Conservation (phyloP, 2,888 invertebrate species). For the Noctua pronuba region DNA sequence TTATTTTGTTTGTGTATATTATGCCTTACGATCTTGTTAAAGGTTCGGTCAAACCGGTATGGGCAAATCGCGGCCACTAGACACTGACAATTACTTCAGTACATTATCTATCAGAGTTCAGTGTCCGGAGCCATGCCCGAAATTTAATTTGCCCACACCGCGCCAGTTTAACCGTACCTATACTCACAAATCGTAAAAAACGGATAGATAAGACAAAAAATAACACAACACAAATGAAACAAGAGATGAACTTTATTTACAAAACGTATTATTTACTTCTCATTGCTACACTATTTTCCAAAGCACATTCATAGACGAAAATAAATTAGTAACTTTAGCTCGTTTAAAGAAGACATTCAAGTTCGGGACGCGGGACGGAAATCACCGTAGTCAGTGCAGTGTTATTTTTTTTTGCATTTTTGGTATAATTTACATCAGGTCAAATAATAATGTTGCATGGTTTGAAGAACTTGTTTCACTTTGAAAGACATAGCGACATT, state of each 20-base stretch:
- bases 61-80: background rate
- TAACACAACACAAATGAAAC: background rate
- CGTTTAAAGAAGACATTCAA: too few species aligned
- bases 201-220: too few species aligned
- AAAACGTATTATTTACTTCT: background rate
- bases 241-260: constrained; percentile 4
- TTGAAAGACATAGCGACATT: background rate
- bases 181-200: background rate
- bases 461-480: background rate
- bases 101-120: background rate
- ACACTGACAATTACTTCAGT: background rate
- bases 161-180: background rate
- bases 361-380: too few species aligned
- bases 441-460: too few species aligned
- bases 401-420: too few species aligned
- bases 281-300: background rate
- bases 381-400: too few species aligned
- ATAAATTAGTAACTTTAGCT: too few species aligned
- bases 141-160: background rate
- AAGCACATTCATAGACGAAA: background rate
- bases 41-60: too few species aligned
- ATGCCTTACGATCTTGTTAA: too few species aligned
- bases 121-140: background rate
- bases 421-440: too few species aligned
- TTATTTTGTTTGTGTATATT: too few species aligned